These are phyloP conservation scores for Ctenochaetus hawaiiensis DNA, from an alignment of 2,797 vertebrate genomes.

Conservation along the genomic window DNA sequence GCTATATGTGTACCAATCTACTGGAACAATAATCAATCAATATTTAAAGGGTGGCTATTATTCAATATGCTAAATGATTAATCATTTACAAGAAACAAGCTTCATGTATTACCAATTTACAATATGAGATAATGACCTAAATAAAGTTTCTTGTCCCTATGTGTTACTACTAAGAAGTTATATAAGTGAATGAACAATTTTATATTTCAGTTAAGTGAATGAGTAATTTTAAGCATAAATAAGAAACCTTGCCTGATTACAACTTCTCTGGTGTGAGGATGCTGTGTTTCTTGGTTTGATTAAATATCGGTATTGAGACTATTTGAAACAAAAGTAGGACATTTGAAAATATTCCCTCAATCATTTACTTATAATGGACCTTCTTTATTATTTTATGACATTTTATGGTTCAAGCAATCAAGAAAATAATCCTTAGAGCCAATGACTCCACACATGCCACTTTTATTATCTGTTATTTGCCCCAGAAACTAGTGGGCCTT, in stretches of 20 bases:
- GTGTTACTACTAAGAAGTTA: too few species aligned
- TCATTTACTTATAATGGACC: background rate
- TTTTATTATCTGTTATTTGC: background rate
- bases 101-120: too few species aligned
- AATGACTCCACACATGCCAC: background rate
- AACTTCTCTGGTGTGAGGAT: background rate
- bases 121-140: too few species aligned
- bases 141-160: too few species aligned
- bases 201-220: too few species aligned
- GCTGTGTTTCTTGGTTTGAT: background rate
- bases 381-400: background rate
- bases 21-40: background rate
- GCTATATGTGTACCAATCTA: background rate
- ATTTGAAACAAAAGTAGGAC: background rate
- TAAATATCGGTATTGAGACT: background rate
- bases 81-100: background rate
- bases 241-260: background rate
- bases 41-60: background rate
- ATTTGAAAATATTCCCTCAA: background rate
- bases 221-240: background rate
- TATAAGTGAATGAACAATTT: too few species aligned
- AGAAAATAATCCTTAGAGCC: too few species aligned
- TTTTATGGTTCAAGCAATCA: background rate
- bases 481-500: background rate
- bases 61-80: background rate